These are phyloP conservation scores for Heliconius eleuchia DNA, from an alignment of 1,140 invertebrate species.

Conservation along the genomic window DNA sequence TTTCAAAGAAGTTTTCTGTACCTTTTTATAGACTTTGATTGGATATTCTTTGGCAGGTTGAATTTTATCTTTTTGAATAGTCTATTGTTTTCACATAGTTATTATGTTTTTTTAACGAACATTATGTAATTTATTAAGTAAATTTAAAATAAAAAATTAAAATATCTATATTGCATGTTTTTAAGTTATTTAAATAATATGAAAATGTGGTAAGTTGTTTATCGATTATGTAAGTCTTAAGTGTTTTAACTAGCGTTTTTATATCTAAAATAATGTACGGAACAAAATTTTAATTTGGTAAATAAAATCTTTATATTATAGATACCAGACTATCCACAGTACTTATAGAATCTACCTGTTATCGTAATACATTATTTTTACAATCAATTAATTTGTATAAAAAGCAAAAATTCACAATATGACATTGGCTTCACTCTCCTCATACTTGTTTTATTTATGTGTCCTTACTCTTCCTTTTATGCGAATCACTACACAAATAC, in stretches of 20 bases:
- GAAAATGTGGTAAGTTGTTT: too few species aligned
- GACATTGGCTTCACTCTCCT: neutral
- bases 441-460: neutral
- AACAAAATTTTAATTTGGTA: too few species aligned
- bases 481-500: neutral
- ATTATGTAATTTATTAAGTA: neutral
- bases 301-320: too few species aligned
- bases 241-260: too few species aligned
- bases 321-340: too few species aligned
- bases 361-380: neutral
- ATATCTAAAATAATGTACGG: too few species aligned
- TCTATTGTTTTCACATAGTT: neutral
- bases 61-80: neutral
- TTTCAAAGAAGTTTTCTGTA: constrained; percentile 8
- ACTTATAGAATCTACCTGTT: neutral
- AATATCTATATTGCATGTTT: too few species aligned
- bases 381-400: neutral
- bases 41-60: neutral
- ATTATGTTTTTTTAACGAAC: neutral
- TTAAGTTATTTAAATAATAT: too few species aligned
- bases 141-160: neutral
- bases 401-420: neutral
- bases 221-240: too few species aligned
- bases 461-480: neutral
- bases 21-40: constrained; percentile 22